Evolutionary conservation across 2,113 vertebrate genomes (phyloP), one percentile per base, ranked within the genome.

Genomic region (Patagioenas fasciata): DNA sequence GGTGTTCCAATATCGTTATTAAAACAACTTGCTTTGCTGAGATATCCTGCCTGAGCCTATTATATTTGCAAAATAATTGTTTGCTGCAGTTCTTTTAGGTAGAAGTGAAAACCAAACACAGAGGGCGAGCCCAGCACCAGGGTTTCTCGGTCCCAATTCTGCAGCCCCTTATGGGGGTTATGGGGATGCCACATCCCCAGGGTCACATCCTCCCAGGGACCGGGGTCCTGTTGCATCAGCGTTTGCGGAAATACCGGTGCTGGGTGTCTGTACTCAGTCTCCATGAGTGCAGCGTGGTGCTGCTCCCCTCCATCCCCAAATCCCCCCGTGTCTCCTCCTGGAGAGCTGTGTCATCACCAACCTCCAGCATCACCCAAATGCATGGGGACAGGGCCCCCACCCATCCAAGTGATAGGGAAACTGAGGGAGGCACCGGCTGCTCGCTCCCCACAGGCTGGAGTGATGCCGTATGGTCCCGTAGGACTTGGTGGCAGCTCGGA

Each of bases 151-250:
- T 44, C 42, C 42, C 42, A 44, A 17, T 44, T 17, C 42, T 16
- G 29, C 34, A 15, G 23, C 23, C 38, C 18, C 5, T 24, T 12
- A 9, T 2, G 2, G 18, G 14, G 31, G 21, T 44, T 44, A 44
- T 4, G 16, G 42, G 42, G 42, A 12, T 31, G 34, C 15, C 2
- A 2, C 32, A 40, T 21, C 74, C 29, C 2, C 6, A 25, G 42
- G 44, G 36, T 26, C 7, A 2, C 70, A 53, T 15, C n/a, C 20
- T 15, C 11, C 24, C 9, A 2, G 8, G 40, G 32, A 12, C 2
- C 2, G 16, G 7, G 6, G 0, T n/a, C 28, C 13, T 11, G 5
- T 21, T 3, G 1, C n/a, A 21, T 26, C 57, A 9, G 80, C 1
- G 9, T 56, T 36, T 38, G 32, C 1, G 3, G 42, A 17, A 36